phyloP scores from a whole-genome alignment of 2,888 invertebrate genomes.

The Cyrtodaria siliqua region DNA sequence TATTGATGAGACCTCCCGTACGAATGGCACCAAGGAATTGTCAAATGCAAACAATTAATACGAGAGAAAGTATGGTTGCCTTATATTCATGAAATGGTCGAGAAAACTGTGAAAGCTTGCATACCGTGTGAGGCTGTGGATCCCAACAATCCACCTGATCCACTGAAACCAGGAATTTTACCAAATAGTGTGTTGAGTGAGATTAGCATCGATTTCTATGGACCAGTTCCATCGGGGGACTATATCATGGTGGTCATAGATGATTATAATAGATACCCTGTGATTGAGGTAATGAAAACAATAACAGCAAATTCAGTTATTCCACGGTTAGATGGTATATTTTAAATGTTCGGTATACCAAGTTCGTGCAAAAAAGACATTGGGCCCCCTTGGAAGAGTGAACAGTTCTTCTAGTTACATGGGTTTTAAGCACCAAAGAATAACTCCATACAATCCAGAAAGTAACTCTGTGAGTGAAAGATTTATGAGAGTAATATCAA shows the following conservation, averaged over 20 bases:
- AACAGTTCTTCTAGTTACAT: too few relatives aligned
- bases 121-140: constrained; percentile 55
- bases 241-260: constrained; percentile 38
- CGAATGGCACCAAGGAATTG: constrained; percentile 47
- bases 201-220: constrained; percentile 30
- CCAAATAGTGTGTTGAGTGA: constrained; percentile 43
- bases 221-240: constrained; percentile 30
- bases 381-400: too few relatives aligned
- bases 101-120: constrained; percentile 47
- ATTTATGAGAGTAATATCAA: too few relatives aligned
- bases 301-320: constrained; percentile 38
- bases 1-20: too few relatives aligned
- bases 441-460: too few relatives aligned
- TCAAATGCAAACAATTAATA: constrained; percentile 40
- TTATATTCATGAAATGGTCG: constrained; percentile 60
- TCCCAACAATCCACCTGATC: constrained; percentile 34
- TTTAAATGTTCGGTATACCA: too few relatives aligned
- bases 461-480: too few relatives aligned
- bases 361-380: too few relatives aligned
- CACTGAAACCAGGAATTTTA: constrained; percentile 24
- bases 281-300: constrained; percentile 27
- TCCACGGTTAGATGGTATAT: too few relatives aligned
- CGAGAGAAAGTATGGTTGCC: constrained; percentile 72
- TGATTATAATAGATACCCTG: constrained; percentile 40
- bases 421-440: too few relatives aligned